Evolutionary conservation across 2,113 vertebrate species (phyloP).

Genomic region (Channa argus): DNA sequence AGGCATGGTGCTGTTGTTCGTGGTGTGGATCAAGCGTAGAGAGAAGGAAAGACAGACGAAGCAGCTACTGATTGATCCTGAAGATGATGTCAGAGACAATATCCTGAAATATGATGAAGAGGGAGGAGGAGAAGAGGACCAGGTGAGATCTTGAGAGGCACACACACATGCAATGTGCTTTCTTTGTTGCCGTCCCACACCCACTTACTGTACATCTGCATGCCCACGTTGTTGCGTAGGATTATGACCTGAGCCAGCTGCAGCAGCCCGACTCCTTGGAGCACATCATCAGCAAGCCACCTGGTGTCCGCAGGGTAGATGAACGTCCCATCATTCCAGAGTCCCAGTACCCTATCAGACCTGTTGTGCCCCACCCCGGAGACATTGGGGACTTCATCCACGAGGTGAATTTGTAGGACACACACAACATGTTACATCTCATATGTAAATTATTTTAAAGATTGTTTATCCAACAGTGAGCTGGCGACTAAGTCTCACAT

Average conservation of each 20-base stretch:
- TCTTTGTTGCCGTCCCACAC: not conserved
- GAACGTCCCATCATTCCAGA: slow-evolving; percentile 95
- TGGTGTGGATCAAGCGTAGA: slow-evolving; percentile 93
- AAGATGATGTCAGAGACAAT: slow-evolving; percentile 96
- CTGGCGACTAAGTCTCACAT: slow-evolving; percentile 38
- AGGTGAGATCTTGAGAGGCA: slow-evolving; percentile 82
- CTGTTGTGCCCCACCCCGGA: slow-evolving; percentile 93
- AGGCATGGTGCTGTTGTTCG: slow-evolving; percentile 95
- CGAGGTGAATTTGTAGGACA: slow-evolving; percentile 83
- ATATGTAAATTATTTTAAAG: not conserved
- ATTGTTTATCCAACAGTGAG: slow-evolving; percentile 15
- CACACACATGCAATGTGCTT: not conserved
- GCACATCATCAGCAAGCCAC: slow-evolving; percentile 92
- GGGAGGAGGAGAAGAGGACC: slow-evolving; percentile 96
- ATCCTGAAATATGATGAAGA: slow-evolving; percentile 98
- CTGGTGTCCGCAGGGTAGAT: slow-evolving; percentile 93
- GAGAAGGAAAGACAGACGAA: slow-evolving; percentile 95
- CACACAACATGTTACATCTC: not conserved
- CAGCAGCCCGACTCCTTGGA: slow-evolving; percentile 97
- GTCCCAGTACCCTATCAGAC: slow-evolving; percentile 94
- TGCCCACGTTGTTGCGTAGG: slow-evolving; percentile 78
- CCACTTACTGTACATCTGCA: slow-evolving; percentile 18
- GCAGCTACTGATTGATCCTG: slow-evolving; percentile 96
- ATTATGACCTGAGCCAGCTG: slow-evolving; percentile 97
- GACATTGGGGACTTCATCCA: slow-evolving; percentile 99